Conservation (phyloP, 2,113 vertebrate genomes). For the Suricata suricatta region DNA sequence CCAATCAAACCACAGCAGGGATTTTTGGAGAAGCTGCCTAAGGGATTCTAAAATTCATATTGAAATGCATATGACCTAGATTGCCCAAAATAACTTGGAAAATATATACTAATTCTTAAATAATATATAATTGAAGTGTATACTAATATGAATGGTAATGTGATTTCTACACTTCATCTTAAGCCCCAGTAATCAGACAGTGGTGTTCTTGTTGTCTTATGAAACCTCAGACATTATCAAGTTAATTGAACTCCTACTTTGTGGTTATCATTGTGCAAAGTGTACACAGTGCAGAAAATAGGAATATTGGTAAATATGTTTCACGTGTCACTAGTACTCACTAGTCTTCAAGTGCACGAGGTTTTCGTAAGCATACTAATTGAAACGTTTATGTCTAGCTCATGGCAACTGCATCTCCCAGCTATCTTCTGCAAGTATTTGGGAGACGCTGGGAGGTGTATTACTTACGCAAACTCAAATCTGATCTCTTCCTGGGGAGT, state of each 20-base stretch:
- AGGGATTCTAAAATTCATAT: neutral
- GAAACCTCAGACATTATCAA: neutral
- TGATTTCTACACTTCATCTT: neutral
- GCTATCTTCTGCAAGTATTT: neutral
- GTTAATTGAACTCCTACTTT: neutral
- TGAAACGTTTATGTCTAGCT: neutral
- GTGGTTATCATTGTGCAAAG: neutral
- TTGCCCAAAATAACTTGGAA: neutral
- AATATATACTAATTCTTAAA: neutral
- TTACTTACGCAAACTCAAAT: neutral
- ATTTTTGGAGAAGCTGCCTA: neutral
- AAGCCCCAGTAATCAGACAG: neutral
- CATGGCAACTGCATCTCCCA: neutral
- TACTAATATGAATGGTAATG: neutral
- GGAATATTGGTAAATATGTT: neutral
- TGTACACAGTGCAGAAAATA: neutral
- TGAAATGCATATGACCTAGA: neutral
- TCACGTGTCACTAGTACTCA: neutral
- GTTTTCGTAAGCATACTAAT: neutral
- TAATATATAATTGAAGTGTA: neutral
- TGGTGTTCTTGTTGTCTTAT: neutral
- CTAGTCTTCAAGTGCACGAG: neutral
- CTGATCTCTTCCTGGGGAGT: no score
- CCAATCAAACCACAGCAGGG: neutral
- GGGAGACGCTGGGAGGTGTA: neutral